Evolutionary conservation across 2,797 vertebrate genomes (phyloP).

Genomic region (Sebastes iracundus): DNA sequence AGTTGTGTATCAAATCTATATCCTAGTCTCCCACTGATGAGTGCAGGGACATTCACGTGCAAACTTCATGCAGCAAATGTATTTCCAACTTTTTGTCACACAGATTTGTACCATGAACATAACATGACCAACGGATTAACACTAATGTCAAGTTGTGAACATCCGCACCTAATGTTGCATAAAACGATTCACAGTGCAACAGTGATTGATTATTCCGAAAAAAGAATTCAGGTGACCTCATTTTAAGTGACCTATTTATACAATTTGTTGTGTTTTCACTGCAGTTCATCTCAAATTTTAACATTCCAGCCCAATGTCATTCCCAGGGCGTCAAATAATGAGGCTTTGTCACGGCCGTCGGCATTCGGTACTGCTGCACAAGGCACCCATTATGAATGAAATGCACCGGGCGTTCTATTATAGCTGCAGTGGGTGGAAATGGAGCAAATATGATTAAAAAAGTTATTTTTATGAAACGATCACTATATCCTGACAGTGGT

Average conservation of each 20-base stretch:
- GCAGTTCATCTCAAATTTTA: not conserved
- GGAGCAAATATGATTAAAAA: too few relatives aligned
- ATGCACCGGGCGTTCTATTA: too few relatives aligned
- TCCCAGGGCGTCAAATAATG: too few relatives aligned
- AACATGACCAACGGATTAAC: not conserved
- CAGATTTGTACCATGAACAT: not conserved
- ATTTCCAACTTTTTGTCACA: not conserved
- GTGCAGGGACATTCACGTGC: not conserved
- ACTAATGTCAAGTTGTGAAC: not conserved
- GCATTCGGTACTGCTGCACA: too few relatives aligned
- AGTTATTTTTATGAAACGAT: too few relatives aligned
- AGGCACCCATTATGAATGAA: too few relatives aligned
- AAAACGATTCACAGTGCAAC: not conserved
- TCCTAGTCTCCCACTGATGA: not conserved
- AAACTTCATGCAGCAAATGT: not conserved
- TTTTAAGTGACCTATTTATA: not conserved
- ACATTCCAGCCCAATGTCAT: not conserved
- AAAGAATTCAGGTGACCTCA: not conserved
- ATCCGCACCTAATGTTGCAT: not conserved
- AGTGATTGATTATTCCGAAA: not conserved
- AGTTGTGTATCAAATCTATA: not conserved
- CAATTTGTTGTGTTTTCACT: not conserved
- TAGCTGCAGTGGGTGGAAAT: too few relatives aligned
- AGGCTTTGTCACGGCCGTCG: too few relatives aligned
- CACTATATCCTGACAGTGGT: too few relatives aligned